phyloP scores from a whole-genome alignment of 2,888 invertebrate genomes.

The Eupsilia transversa region DNA sequence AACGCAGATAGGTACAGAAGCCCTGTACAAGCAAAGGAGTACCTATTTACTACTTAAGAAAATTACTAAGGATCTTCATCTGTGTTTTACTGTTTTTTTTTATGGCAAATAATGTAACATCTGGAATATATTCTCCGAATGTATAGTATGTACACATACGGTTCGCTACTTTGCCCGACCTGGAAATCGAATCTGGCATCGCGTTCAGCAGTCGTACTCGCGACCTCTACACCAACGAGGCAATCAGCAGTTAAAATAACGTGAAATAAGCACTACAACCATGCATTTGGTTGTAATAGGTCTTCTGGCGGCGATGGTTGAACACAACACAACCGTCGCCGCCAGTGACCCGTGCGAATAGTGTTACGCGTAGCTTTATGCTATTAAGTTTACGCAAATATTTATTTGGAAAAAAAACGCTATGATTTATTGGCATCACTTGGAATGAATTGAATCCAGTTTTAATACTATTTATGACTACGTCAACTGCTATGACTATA shows the following conservation, averaged over 20 bases:
- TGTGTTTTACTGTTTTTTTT: not conserved
- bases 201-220: not conserved
- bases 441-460: not conserved
- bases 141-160: not conserved
- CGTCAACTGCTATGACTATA: not conserved
- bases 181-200: not conserved
- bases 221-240: not conserved
- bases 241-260: no score
- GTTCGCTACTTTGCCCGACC: not conserved
- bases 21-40: no score
- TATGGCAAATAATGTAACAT: not conserved
- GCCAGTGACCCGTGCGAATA: slow-evolving; percentile 16
- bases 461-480: slow-evolving; percentile 1
- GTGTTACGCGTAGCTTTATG: slow-evolving; percentile 4
- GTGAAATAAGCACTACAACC: not conserved
- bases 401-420: not conserved
- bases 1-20: not conserved
- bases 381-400: slow-evolving; percentile 20
- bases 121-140: not conserved
- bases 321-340: not conserved
- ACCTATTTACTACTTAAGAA: not conserved
- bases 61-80: not conserved
- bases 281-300: not conserved
- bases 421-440: not conserved
- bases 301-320: not conserved